Evolutionary conservation across 1,140 invertebrate species (phyloP), one percentile per base, ranked within the genome.

Genomic region (Drosophila insularis): DNA sequence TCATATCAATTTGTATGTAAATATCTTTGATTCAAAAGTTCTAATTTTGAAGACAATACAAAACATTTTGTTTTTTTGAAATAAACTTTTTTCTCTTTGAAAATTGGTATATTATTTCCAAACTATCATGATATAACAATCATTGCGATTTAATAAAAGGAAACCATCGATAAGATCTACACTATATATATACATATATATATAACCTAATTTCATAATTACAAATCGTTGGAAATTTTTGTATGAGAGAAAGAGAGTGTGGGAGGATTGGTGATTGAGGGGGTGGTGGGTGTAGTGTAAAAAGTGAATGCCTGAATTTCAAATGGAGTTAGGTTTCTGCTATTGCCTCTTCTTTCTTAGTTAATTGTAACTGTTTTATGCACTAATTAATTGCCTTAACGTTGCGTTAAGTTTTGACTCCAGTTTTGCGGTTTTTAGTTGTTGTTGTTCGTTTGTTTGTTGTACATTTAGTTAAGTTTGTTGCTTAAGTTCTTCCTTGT

Each of bases 361-460:
- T 80, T 82, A 87, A 82, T 69, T 89, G 43, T 80, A 89, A 84
- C 78, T 90, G 71, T 90, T 90, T 50, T 90, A 90, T 90, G 87
- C 87, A 90, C 87, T 90, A 90, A 90, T 90, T 90, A 90, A 90
- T 90, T 90, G 87, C 70, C 53, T 59, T 62, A 64, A 50, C 72
- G 65, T 78, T 80, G 68, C 53, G 68, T 67, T 76, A 71, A 68
- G 63, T 74, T 50, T 27, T 59, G 23, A 60, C 39, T 46, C 21
- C 37, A 54, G 31, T 50, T 56, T 64, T 65, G 59, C 53, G 50
- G 68, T 68, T 68, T 43, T 50, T 70, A 27, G 27, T 27, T 27
- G 27, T 58, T 40, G 61, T 60, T 23, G 35, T 10, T 11, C 23
- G 7, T n/a, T 39, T 64, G n/a, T 1, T 14, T 35, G 31, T 64